Conservation (phyloP, 2,888 invertebrate genomes). For the Xanthia togata region DNA sequence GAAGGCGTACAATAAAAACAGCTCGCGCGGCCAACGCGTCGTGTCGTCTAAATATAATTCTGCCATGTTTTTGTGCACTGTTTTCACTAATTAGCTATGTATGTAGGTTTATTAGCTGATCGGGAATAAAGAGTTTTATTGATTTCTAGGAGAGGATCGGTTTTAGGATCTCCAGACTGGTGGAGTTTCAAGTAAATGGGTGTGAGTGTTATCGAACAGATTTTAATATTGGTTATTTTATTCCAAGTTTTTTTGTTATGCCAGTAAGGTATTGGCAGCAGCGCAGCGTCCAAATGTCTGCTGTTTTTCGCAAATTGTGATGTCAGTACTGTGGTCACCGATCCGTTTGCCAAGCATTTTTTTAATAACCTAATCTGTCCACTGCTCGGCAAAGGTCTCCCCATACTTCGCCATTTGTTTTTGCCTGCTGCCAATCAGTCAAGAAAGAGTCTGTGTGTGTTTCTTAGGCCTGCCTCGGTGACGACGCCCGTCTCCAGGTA, state of each 20-base stretch:
- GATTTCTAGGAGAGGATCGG: neutral
- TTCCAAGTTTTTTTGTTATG: neutral
- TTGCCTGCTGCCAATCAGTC: too few species aligned
- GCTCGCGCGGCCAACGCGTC: conserved; percentile 58
- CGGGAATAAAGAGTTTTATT: conserved; percentile 18
- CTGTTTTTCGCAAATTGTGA: neutral
- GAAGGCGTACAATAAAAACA: conserved; percentile 43
- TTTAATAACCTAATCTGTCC: too few species aligned
- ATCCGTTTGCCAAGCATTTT: neutral
- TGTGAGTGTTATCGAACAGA: neutral
- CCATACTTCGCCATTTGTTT: too few species aligned
- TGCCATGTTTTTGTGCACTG: conserved; percentile 43
- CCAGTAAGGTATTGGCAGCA: neutral
- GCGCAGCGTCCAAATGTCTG: neutral
- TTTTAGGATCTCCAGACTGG: conserved; percentile 3
- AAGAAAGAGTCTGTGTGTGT: too few species aligned
- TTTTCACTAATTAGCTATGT: conserved; percentile 45
- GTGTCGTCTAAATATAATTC: conserved; percentile 50
- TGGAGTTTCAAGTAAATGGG: neutral
- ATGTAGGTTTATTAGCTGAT: conserved; percentile 42
- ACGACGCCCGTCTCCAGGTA: too few species aligned
- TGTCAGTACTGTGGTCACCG: neutral
- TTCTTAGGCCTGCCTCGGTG: too few species aligned
- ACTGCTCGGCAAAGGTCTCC: too few species aligned
- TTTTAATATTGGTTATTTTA: neutral